Conservation (phyloP, 2,113 vertebrate species). For the Menidia beryllina region DNA sequence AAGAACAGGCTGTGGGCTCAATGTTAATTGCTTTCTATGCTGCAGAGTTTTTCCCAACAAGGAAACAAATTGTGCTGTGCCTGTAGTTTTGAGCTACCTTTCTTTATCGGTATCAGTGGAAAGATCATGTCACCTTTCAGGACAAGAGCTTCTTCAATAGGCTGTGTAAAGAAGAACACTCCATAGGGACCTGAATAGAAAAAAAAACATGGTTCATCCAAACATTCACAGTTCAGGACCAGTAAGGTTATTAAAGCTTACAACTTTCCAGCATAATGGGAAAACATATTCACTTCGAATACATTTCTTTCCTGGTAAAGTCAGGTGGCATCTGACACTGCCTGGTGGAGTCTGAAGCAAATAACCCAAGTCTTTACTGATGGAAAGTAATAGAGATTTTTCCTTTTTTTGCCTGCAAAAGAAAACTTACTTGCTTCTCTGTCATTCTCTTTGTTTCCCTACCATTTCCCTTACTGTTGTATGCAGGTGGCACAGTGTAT, state of each 20-base stretch:
- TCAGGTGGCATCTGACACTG: slow-evolving; percentile 8
- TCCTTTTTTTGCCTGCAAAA: no score
- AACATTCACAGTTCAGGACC: not conserved
- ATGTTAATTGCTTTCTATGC: slow-evolving; percentile 34
- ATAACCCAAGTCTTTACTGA: not conserved
- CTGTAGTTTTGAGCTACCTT: not conserved
- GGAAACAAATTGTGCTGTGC: slow-evolving; percentile 15
- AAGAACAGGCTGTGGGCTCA: slow-evolving; percentile 17
- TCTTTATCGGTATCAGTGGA: slow-evolving; percentile 23
- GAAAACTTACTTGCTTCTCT: not conserved
- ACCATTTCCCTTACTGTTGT: slow-evolving; percentile 36
- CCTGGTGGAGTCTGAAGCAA: slow-evolving; percentile 4
- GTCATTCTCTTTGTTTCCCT: not conserved
- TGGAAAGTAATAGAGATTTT: no score
- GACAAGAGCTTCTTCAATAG: not conserved
- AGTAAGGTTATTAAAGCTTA: slow-evolving; percentile 9
- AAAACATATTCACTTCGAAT: not conserved
- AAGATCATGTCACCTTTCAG: slow-evolving; percentile 19
- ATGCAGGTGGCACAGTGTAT: slow-evolving; percentile 67
- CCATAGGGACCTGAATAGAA: slow-evolving; percentile 11
- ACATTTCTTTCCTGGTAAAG: no score
- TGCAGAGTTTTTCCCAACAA: slow-evolving; percentile 10
- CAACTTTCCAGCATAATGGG: not conserved
- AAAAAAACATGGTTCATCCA: slow-evolving; percentile 13
- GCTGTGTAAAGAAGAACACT: not conserved